Conservation (phyloP, 2,888 invertebrate species). For the Polymixis flavicincta region DNA sequence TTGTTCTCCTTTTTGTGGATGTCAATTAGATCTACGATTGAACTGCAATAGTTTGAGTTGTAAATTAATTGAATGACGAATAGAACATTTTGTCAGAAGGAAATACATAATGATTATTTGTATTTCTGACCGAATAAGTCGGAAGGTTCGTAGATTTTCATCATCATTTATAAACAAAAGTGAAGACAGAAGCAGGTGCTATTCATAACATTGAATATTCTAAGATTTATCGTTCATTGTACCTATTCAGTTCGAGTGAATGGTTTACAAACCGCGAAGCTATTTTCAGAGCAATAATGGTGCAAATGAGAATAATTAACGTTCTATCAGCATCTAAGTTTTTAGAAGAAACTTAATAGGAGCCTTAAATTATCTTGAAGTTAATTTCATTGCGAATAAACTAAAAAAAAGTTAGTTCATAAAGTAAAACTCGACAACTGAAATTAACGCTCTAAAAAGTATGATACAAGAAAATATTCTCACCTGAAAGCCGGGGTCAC, state of each 20-base stretch:
- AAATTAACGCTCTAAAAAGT: no score
- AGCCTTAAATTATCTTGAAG: background rate
- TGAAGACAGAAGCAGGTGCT: constrained; percentile 7
- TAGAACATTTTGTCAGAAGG: background rate
- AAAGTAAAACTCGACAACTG: no score
- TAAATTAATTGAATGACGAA: background rate
- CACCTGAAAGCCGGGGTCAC: no score
- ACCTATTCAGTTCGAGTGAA: constrained; percentile 10
- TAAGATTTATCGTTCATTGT: constrained; percentile 6
- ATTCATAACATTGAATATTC: constrained; percentile 6
- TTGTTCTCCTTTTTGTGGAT: background rate
- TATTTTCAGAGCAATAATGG: constrained; percentile 9
- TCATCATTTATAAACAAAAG: constrained; percentile 12
- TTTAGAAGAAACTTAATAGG: constrained; percentile 10
- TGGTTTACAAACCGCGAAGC: background rate
- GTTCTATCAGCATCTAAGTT: background rate
- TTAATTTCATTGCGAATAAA: background rate
- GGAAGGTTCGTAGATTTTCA: constrained; percentile 4
- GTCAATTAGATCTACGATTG: background rate
- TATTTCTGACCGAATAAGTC: constrained; percentile 7
- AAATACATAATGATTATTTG: constrained; percentile 21
- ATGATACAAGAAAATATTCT: no score
- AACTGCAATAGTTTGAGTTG: background rate
- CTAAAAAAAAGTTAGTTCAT: background rate
- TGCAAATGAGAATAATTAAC: constrained; percentile 20